Conservation (phyloP, 2,888 invertebrate genomes). For the Epinotia brunnichana region DNA sequence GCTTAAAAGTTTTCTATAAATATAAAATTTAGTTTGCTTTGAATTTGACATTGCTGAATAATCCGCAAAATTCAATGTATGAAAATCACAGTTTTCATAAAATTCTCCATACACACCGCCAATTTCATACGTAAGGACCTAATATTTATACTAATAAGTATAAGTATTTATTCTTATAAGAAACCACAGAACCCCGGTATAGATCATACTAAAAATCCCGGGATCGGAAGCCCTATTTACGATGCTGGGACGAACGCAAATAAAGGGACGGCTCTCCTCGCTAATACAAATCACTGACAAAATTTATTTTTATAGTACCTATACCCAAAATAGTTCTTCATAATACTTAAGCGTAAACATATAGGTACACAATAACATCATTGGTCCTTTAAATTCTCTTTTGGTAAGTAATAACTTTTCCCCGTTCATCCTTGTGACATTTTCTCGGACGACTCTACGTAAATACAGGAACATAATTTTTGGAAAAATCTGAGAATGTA, state of each 20-base stretch:
- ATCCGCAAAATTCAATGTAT: too few species aligned
- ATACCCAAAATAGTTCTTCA: not conserved
- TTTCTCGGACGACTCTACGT: conserved; percentile 84
- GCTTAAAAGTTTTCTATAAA: too few species aligned
- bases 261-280: conserved; percentile 4
- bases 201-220: not conserved
- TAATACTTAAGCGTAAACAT: conserved; percentile 21
- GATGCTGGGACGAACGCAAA: not conserved
- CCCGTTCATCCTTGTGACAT: conserved; percentile 66
- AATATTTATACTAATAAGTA: too few species aligned
- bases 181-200: not conserved
- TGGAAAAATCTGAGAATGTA: conserved; percentile 84
- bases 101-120: too few species aligned
- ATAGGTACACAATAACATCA: conserved; percentile 27
- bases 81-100: too few species aligned
- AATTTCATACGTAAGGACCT: too few species aligned
- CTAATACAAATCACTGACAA: not conserved
- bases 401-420: conserved; percentile 5
- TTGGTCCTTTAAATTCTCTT: conserved; percentile 37
- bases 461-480: conserved; percentile 85
- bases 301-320: not conserved
- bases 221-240: too few species aligned
- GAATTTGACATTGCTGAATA: too few species aligned
- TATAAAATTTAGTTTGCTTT: too few species aligned
- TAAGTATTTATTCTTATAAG: not conserved